These are phyloP conservation scores for Drosophila subsilvestris DNA, from an alignment of 2,888 invertebrate species.

Conservation along the genomic window DNA sequence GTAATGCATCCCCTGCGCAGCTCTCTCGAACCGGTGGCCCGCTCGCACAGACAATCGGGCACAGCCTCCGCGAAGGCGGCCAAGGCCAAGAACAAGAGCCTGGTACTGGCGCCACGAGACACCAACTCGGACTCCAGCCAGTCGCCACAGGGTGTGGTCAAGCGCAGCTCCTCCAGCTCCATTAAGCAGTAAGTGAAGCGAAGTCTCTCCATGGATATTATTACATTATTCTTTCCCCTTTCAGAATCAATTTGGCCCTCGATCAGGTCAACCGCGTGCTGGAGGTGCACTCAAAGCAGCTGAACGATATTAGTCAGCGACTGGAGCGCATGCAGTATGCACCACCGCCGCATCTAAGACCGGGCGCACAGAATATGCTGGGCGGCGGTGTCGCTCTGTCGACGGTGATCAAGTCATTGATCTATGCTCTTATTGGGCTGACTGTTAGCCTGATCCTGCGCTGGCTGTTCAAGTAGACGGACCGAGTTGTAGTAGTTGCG, in stretches of 20 bases:
- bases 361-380: conserved; percentile 48
- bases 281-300: conserved; percentile 85
- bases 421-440: conserved; percentile 77
- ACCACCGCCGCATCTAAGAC: conserved; percentile 51
- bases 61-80: conserved; percentile 8
- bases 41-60: conserved; percentile 25
- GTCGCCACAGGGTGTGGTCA: conserved; percentile 79
- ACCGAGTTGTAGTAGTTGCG: conserved; percentile 35
- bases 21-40: conserved; percentile 17
- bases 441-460: conserved; percentile 75
- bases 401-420: conserved; percentile 72
- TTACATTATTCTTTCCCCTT: not conserved
- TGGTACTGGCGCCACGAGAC: conserved; percentile 81
- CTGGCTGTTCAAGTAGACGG: conserved; percentile 77
- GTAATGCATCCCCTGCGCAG: conserved; percentile 35
- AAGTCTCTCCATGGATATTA: rapidly evolving
- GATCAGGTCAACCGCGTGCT: conserved; percentile 85
- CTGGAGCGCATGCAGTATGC: conserved; percentile 82
- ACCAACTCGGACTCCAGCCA: conserved; percentile 85
- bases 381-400: conserved; percentile 68
- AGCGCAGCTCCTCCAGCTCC: conserved; percentile 55
- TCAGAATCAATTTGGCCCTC: conserved; percentile 85
- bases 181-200: conserved; percentile 66
- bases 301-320: conserved; percentile 81
- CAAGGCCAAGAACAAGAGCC: conserved; percentile 61